Conservation (phyloP, 2,113 vertebrate species). For the Murina feae region DNA sequence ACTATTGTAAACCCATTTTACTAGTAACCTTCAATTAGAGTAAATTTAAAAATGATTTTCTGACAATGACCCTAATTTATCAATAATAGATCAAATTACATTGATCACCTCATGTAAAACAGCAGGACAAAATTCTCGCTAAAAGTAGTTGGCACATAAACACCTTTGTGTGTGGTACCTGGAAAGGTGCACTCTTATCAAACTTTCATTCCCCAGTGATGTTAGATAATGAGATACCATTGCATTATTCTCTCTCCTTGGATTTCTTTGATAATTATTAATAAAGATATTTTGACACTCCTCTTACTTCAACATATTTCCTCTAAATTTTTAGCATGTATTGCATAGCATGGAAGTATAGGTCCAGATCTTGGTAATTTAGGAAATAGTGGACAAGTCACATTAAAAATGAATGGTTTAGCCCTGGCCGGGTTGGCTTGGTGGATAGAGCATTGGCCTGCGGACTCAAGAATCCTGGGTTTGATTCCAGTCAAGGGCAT, state of each 20-base stretch:
- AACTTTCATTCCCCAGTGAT: background rate
- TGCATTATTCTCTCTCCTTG: background rate
- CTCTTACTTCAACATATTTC: background rate
- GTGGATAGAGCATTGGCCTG: too few species aligned
- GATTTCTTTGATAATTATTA: background rate
- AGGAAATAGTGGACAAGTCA: background rate
- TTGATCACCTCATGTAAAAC: background rate
- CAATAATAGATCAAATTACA: background rate
- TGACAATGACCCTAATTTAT: background rate
- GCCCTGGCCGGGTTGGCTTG: too few species aligned
- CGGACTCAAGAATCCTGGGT: too few species aligned
- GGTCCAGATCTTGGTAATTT: background rate
- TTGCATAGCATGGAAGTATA: background rate
- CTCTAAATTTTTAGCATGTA: background rate
- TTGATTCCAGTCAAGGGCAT: too few species aligned
- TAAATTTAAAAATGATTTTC: conserved; percentile 9
- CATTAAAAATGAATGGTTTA: background rate
- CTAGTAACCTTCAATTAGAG: background rate
- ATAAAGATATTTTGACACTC: background rate
- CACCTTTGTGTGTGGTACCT: background rate
- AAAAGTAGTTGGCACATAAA: background rate
- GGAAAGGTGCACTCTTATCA: background rate
- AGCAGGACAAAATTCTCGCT: background rate
- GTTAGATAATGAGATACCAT: background rate
- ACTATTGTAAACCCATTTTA: background rate